Percentiles rank a stretch among this genome's conserved stretches.
Evolutionary conservation across 2,797 vertebrate species (phyloP).

Genomic region (Gallinago nigripennis): DNA sequence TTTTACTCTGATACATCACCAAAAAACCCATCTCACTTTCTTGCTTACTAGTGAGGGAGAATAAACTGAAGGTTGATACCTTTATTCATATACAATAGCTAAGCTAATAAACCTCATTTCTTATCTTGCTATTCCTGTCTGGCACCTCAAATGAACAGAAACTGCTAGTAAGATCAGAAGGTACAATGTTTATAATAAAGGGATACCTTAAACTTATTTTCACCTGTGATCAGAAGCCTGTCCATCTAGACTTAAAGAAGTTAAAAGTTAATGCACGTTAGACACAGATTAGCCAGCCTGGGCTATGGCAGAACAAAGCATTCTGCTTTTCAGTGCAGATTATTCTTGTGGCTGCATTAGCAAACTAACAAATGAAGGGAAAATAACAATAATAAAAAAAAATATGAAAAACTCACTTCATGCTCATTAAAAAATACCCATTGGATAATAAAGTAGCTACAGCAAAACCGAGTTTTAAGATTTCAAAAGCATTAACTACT

Average conservation of each 20-base stretch:
- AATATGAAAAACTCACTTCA: not conserved
- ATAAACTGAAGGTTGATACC: not conserved
- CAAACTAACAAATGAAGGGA: not conserved
- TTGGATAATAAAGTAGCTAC: not conserved
- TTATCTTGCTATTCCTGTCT: slow-evolving; percentile 1
- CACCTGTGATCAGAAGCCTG: not conserved
- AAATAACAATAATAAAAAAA: not conserved
- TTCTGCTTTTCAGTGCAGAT: not conserved
- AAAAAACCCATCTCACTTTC: not conserved
- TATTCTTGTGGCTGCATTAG: not conserved
- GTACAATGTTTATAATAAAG: not conserved
- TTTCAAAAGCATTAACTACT: not conserved
- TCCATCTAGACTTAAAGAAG: not conserved
- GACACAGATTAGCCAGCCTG: not conserved
- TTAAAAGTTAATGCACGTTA: not conserved
- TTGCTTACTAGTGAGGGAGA: not conserved
- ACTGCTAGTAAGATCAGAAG: not conserved
- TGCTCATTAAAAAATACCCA: not conserved
- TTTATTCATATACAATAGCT: not conserved
- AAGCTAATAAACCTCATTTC: not conserved
- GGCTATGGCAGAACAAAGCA: not conserved
- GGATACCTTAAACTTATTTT: slow-evolving; percentile 3
- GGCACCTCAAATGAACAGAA: slow-evolving; percentile 10
- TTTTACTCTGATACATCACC: not conserved
- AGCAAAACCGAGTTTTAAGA: not conserved